phyloP scores from a whole-genome alignment of 1,140 invertebrate species.

The Heliothis virescens region DNA sequence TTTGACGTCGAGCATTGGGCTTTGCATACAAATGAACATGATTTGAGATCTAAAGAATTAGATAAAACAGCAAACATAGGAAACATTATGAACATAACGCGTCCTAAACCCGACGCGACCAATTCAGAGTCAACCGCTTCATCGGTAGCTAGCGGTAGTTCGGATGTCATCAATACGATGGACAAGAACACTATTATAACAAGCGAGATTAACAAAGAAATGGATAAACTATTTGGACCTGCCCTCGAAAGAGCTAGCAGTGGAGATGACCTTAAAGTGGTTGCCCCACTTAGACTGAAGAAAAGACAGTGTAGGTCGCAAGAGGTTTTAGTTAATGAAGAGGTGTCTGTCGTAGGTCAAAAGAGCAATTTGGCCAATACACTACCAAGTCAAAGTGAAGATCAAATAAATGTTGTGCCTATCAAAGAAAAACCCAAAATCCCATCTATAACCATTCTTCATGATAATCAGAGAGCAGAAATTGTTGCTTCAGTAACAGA shows the following conservation, averaged over 20 bases:
- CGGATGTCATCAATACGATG: slow-evolving; percentile 66
- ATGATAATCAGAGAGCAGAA: slow-evolving; percentile 87
- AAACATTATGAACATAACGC: slow-evolving; percentile 68
- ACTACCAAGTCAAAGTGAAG: slow-evolving; percentile 62
- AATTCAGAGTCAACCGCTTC: slow-evolving; percentile 73
- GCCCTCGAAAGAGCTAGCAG: slow-evolving; percentile 80
- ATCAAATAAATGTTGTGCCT: slow-evolving; percentile 59
- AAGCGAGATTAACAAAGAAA: slow-evolving; percentile 77
- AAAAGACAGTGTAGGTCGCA: slow-evolving; percentile 82
- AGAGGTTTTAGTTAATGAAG: slow-evolving; percentile 76
- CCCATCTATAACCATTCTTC: slow-evolving; percentile 66
- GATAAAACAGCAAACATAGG: slow-evolving; percentile 70
- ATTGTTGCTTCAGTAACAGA: slow-evolving; percentile 90
- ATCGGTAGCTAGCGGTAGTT: slow-evolving; percentile 70
- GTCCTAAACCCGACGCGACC: slow-evolving; percentile 63
- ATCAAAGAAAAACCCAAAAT: slow-evolving; percentile 56
- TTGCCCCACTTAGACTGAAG: slow-evolving; percentile 74
- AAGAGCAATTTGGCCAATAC: slow-evolving; percentile 54
- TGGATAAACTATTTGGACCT: slow-evolving; percentile 80
- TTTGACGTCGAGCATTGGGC: slow-evolving; percentile 72
- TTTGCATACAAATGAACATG: slow-evolving; percentile 51
- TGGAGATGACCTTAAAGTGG: slow-evolving; percentile 77
- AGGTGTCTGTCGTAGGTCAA: slow-evolving; percentile 50
- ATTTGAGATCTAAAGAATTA: slow-evolving; percentile 31
- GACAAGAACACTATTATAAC: slow-evolving; percentile 60